Evolutionary conservation across 2,797 vertebrate species (phyloP).

Genomic region (Pogoniulus pusillus): DNA sequence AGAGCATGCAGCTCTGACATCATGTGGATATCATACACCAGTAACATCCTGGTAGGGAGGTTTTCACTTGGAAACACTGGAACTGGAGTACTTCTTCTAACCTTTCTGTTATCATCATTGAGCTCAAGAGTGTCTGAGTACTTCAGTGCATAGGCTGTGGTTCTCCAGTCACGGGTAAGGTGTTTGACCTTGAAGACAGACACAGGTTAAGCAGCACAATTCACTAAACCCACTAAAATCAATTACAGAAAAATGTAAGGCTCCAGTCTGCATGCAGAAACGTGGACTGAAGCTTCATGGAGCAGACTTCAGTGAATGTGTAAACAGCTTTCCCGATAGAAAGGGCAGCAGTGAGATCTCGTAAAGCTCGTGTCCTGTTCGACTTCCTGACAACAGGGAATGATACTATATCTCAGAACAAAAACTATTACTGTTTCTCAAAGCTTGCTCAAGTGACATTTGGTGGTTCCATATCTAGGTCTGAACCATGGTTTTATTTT

Average conservation of each 20-base stretch:
- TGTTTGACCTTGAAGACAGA: conserved; percentile 88
- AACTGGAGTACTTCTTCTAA: conserved; percentile 87
- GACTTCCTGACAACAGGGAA: not conserved
- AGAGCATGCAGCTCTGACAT: conserved; percentile 82
- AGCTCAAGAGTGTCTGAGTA: conserved; percentile 89
- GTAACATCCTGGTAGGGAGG: conserved; percentile 92
- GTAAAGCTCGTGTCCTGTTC: not conserved
- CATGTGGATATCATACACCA: conserved; percentile 88
- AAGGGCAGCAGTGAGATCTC: not conserved
- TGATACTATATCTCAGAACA: not conserved
- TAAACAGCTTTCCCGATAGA: not conserved
- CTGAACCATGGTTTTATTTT: not conserved
- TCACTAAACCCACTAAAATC: not conserved
- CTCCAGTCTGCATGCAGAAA: not conserved
- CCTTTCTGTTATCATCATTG: conserved; percentile 92
- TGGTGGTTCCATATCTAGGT: not conserved
- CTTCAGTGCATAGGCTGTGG: conserved; percentile 91
- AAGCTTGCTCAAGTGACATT: not conserved
- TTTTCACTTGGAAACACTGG: conserved; percentile 94
- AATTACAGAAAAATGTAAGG: not conserved
- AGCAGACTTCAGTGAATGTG: not conserved
- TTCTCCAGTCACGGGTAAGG: conserved; percentile 96
- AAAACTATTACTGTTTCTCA: not conserved
- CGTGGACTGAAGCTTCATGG: not conserved
- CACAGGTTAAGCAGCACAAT: not conserved